Conservation (phyloP, 2,113 vertebrate species). For the Mirza zaza region DNA sequence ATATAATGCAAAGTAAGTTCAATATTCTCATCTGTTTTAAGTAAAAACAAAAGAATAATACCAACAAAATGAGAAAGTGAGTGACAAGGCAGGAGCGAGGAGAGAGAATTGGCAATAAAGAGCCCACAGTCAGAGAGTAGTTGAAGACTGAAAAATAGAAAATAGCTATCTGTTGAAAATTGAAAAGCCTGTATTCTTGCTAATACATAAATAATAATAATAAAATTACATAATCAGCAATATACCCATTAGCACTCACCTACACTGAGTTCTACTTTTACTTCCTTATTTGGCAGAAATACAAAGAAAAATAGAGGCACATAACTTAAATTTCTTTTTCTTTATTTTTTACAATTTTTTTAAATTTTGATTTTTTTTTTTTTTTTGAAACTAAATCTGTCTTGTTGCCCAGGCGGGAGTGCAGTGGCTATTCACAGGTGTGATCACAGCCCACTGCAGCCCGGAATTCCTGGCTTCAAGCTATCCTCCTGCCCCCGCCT, state of each 20-base stretch:
- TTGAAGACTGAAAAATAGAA: background rate
- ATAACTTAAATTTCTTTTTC: background rate
- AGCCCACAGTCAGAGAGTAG: background rate
- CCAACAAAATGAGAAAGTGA: background rate
- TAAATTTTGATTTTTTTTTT: background rate
- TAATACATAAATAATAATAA: background rate
- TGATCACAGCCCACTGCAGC: background rate
- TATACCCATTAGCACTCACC: background rate
- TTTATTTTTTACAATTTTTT: background rate
- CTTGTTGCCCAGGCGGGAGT: background rate
- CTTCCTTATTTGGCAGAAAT: background rate
- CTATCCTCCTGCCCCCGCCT: background rate
- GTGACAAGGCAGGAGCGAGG: background rate
- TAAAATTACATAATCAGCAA: background rate
- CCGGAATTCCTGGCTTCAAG: background rate
- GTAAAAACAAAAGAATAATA: background rate
- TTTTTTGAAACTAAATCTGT: background rate
- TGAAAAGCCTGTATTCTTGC: background rate
- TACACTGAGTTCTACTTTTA: background rate
- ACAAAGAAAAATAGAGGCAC: background rate
- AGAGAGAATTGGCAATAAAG: background rate
- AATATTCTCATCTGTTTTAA: background rate
- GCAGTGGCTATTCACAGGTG: background rate
- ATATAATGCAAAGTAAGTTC: background rate
- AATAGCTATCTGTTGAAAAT: background rate